Evolutionary conservation across 2,113 vertebrate species (phyloP).

Genomic region (Strix uralensis): DNA sequence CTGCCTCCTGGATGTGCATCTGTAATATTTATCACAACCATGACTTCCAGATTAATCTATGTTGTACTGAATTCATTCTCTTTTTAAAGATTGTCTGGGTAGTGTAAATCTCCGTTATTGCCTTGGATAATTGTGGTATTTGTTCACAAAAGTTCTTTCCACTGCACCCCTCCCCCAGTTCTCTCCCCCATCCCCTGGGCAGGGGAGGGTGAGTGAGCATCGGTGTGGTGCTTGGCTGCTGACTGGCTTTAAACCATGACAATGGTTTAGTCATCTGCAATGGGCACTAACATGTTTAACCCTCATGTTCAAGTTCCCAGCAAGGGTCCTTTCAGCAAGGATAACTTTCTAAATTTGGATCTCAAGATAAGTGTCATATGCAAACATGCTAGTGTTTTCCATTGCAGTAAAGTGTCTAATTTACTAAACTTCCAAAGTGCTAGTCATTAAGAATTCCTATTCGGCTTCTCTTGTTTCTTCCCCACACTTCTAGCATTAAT

Average conservation of each 20-base stretch:
- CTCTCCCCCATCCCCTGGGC: too few species aligned
- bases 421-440: neutral
- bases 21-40: neutral
- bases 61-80: neutral
- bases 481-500: neutral
- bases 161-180: neutral
- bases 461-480: neutral
- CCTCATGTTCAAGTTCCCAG: neutral
- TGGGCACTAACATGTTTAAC: neutral
- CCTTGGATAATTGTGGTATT: neutral
- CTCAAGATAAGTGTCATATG: neutral
- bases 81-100: neutral
- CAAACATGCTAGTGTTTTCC: neutral
- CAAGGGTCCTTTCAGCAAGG: neutral
- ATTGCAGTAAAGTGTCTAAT: neutral
- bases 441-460: neutral
- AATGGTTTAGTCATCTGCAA: neutral
- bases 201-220: too few species aligned
- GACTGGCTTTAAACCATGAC: too few species aligned
- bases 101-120: neutral
- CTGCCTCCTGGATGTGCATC: neutral
- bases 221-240: too few species aligned
- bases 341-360: neutral
- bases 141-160: neutral
- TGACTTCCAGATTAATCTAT: neutral